These are phyloP conservation scores for Fulica atra DNA, from an alignment of 2,113 vertebrate species.

Conservation along the genomic window DNA sequence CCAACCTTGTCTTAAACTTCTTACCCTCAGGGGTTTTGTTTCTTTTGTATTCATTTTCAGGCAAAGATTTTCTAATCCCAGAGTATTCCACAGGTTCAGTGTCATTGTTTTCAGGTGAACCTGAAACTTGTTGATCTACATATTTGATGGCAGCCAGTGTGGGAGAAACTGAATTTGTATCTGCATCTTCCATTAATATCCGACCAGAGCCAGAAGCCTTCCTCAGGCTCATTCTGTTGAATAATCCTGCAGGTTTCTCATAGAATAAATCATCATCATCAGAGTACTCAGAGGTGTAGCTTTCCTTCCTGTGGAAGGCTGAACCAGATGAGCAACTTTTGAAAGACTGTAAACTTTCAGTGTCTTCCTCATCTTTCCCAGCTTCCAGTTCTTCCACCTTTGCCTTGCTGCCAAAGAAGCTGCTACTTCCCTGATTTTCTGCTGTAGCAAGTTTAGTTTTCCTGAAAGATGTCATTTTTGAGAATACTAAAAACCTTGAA, in stretches of 20 bases:
- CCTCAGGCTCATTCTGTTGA: slow-evolving; percentile 62
- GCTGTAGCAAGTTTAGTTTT: slow-evolving; percentile 46
- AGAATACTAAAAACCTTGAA: slow-evolving; percentile 74
- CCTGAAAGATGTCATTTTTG: slow-evolving; percentile 80
- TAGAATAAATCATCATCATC: slow-evolving; percentile 77
- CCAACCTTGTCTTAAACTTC: slow-evolving; percentile 78
- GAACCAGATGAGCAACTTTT: slow-evolving; percentile 35
- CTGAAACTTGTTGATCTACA: not conserved
- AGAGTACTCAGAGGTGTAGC: slow-evolving; percentile 61
- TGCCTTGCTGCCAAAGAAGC: slow-evolving; percentile 15
- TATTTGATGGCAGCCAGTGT: not conserved
- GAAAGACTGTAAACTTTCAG: slow-evolving; percentile 46
- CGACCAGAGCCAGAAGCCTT: slow-evolving; percentile 44
- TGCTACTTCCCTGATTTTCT: not conserved
- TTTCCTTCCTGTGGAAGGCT: slow-evolving; percentile 16
- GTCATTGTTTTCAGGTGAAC: not conserved
- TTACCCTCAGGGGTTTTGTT: slow-evolving; percentile 78
- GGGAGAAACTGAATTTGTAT: not conserved
- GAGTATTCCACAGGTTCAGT: slow-evolving; percentile 16
- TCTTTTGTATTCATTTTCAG: slow-evolving; percentile 69
- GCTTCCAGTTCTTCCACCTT: slow-evolving; percentile 37
- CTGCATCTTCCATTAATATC: not conserved
- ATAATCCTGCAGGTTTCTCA: slow-evolving; percentile 60
- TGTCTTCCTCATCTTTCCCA: slow-evolving; percentile 53
- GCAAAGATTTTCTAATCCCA: slow-evolving; percentile 7